These are phyloP conservation scores for Echinarachnius parma DNA, from an alignment of 53 echinoderm and acorn worm genomes.

Conservation along the genomic window DNA sequence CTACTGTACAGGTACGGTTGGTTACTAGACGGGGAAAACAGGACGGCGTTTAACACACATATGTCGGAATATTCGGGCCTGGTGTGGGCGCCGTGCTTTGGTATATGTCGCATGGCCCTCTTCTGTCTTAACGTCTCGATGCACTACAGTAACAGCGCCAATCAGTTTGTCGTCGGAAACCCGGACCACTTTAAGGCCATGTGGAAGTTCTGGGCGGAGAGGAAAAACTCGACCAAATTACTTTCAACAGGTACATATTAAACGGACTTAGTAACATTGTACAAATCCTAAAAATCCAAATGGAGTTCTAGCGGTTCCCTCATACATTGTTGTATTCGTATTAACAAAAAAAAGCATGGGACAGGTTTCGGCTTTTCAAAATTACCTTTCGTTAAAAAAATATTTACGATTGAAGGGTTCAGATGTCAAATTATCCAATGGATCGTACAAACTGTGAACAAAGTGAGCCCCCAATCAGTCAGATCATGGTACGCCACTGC, in stretches of 20 bases:
- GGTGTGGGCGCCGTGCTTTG: constrained; percentile 18
- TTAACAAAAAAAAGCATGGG: no score
- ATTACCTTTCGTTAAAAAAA: no score
- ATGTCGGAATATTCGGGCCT: constrained; percentile 19
- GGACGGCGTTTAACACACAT: neutral
- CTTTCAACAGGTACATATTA: constrained; percentile 51
- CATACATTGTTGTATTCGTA: no score
- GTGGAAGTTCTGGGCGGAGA: constrained; percentile 50
- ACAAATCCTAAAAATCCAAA: no score
- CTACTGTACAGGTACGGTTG: constrained; percentile 17
- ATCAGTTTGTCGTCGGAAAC: constrained; percentile 45
- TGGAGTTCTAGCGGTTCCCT: no score
- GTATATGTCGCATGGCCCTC: constrained; percentile 12
- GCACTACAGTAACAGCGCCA: constrained; percentile 33
- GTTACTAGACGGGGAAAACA: neutral
- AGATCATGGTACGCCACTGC: no score
- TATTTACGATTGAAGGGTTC: no score
- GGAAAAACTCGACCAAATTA: constrained; percentile 31
- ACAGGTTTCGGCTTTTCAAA: no score
- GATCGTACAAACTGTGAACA: no score
- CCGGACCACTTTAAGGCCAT: constrained; percentile 53
- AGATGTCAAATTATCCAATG: no score
- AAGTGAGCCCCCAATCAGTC: no score
- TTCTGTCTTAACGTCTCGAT: constrained; percentile 21
- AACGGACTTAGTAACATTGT: no score